Conservation (phyloP, 2,888 invertebrate species). For the Latrodectus hesperus region DNA sequence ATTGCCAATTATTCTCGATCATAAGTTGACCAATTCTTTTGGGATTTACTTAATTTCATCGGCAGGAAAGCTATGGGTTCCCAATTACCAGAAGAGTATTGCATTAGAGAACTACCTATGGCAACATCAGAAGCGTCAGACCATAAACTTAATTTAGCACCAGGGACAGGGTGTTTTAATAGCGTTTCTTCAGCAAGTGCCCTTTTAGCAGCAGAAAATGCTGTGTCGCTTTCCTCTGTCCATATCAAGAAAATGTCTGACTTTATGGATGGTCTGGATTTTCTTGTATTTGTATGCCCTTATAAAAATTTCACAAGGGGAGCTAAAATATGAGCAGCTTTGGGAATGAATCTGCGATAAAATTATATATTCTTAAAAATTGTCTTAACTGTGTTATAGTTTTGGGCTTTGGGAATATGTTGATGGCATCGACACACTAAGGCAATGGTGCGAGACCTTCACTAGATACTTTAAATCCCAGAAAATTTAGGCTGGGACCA, state of each 20-base stretch:
- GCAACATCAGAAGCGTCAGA: not conserved
- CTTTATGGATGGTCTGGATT: not conserved
- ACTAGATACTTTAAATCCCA: constrained; percentile 16
- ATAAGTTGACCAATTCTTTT: no score
- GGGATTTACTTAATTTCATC: no score
- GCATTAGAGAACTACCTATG: not conserved
- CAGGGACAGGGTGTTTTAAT: not conserved
- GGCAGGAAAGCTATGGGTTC: no score
- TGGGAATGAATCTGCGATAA: no score
- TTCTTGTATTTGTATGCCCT: constrained; percentile 20
- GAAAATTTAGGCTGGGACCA: not conserved
- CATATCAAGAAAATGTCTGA: not conserved
- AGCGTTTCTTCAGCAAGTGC: constrained; percentile 2
- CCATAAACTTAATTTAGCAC: not conserved
- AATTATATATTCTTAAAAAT: no score
- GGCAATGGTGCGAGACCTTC: no score
- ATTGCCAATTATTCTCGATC: no score
- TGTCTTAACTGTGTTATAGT: no score
- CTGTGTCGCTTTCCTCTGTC: not conserved
- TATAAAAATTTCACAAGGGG: constrained; percentile 23
- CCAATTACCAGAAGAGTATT: no score
- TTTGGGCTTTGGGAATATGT: no score
- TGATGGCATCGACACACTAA: no score
- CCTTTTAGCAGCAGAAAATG: constrained; percentile 8
- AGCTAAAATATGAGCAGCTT: no score